phyloP scores from a whole-genome alignment of 2,113 vertebrate species.

The Aramus guarauna region DNA sequence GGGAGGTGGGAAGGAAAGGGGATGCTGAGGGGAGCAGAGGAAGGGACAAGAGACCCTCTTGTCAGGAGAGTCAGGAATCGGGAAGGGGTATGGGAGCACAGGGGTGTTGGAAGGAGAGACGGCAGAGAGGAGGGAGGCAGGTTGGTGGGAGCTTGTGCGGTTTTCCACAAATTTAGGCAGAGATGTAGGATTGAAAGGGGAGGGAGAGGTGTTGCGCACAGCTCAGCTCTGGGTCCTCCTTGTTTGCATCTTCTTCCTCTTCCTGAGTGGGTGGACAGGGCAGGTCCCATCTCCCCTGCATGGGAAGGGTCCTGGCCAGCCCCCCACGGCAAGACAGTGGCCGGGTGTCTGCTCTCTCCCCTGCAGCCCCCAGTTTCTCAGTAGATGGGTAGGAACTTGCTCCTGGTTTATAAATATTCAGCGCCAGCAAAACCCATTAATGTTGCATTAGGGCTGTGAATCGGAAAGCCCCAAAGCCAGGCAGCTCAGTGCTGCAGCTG shows the following conservation, averaged over 20 bases:
- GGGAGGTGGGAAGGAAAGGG: neutral
- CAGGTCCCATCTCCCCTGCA: rapidly evolving
- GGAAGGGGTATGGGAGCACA: neutral
- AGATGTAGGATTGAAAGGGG: neutral
- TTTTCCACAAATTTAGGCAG: neutral
- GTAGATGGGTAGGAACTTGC: conserved; percentile 11
- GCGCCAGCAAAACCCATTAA: conserved; percentile 37
- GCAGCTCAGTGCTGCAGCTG: neutral
- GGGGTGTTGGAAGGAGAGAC: neutral
- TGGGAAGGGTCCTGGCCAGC: neutral
- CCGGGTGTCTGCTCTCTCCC: neutral
- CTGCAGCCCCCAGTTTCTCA: neutral
- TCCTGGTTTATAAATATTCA: conserved; percentile 65
- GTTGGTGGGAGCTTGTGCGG: neutral
- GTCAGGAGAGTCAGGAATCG: rapidly evolving
- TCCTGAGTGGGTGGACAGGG: neutral
- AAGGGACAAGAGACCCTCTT: rapidly evolving
- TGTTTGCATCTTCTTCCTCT: neutral
- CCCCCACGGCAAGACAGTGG: rapidly evolving
- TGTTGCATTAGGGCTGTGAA: conserved; percentile 63
- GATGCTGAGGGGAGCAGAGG: neutral
- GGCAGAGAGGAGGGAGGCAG: rapidly evolving
- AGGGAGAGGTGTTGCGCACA: neutral
- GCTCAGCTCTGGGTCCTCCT: neutral
- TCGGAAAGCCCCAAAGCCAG: conserved; percentile 55